Percentiles rank a stretch among this genome's conserved stretches.
These are phyloP conservation scores for Rutpela maculata DNA, from an alignment of 2,888 invertebrate species.

Conservation along the genomic window DNA sequence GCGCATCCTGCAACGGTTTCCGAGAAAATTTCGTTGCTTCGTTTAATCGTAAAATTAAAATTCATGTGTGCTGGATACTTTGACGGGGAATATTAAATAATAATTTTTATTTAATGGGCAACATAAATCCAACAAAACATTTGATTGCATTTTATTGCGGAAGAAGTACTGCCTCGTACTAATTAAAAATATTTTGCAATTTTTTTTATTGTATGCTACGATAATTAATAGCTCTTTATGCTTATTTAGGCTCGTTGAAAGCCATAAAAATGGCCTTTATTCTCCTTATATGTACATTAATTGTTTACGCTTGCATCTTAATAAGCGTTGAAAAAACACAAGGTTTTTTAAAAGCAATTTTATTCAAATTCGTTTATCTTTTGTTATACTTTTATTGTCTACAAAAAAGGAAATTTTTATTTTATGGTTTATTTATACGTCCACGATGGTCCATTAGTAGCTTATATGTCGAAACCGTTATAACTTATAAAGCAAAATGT, in stretches of 20 bases:
- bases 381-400: slow-evolving; percentile 3
- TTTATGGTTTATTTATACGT: background rate
- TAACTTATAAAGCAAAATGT: too few species aligned
- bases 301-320: slow-evolving; percentile 24
- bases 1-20: background rate
- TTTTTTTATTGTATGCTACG: slow-evolving; percentile 2
- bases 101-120: slow-evolving; percentile 28
- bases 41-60: too few species aligned
- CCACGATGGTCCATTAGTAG: background rate
- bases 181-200: slow-evolving; percentile 28
- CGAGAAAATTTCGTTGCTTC: too few species aligned
- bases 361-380: slow-evolving; percentile 24
- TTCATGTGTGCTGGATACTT: background rate
- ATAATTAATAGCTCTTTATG: slow-evolving; percentile 15
- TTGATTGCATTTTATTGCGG: slow-evolving; percentile 26
- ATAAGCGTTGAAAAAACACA: slow-evolving; percentile 18
- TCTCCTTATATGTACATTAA: slow-evolving; percentile 24
- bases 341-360: slow-evolving; percentile 5
- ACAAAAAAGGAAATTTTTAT: background rate
- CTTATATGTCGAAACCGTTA: too few species aligned
- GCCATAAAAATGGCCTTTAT: slow-evolving; percentile 19
- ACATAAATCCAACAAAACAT: slow-evolving; percentile 21
- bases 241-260: slow-evolving; percentile 19
- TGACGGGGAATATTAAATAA: slow-evolving; percentile 11
- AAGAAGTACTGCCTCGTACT: slow-evolving; percentile 18